A percentile compares a stretch with the other conserved stretches of the same genome.
Evolutionary conservation across 2,888 invertebrate species (phyloP).

Genomic region (Criorhina ranunculi): DNA sequence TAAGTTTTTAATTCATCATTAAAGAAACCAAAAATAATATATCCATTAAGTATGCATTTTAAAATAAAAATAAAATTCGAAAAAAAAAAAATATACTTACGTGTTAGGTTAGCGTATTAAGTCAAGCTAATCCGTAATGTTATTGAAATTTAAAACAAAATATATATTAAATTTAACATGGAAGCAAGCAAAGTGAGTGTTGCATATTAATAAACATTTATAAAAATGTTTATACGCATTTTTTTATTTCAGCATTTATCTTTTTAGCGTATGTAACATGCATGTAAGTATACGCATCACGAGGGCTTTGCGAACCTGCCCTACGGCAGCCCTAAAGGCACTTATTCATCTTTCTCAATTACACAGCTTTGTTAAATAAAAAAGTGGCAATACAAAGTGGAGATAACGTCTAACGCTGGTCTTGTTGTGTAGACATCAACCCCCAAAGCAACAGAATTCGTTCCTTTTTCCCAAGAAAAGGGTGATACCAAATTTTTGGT

Average conservation of each 20-base stretch:
- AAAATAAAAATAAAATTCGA: constrained; percentile 12
- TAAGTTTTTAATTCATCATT: constrained; percentile 37
- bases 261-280: too few relatives aligned
- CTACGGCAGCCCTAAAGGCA: too few relatives aligned
- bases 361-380: too few relatives aligned
- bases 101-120: constrained; percentile 36
- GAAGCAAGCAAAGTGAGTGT: constrained; percentile 37
- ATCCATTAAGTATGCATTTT: constrained; percentile 15
- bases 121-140: constrained; percentile 39
- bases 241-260: neutral
- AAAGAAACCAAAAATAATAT: constrained; percentile 65
- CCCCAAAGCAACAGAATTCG: too few relatives aligned
- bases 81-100: constrained; percentile 7
- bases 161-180: neutral
- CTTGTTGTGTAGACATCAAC: too few relatives aligned
- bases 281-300: too few relatives aligned
- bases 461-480: too few relatives aligned
- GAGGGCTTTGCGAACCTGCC: too few relatives aligned
- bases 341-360: too few relatives aligned
- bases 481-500: too few relatives aligned
- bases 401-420: too few relatives aligned
- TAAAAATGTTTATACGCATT: constrained; percentile 29
- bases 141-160: constrained; percentile 19
- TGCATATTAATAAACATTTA: constrained; percentile 68
- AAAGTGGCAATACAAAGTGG: too few relatives aligned